phyloP scores from a whole-genome alignment of 1,140 invertebrate genomes.

The Idris sp. region DNA sequence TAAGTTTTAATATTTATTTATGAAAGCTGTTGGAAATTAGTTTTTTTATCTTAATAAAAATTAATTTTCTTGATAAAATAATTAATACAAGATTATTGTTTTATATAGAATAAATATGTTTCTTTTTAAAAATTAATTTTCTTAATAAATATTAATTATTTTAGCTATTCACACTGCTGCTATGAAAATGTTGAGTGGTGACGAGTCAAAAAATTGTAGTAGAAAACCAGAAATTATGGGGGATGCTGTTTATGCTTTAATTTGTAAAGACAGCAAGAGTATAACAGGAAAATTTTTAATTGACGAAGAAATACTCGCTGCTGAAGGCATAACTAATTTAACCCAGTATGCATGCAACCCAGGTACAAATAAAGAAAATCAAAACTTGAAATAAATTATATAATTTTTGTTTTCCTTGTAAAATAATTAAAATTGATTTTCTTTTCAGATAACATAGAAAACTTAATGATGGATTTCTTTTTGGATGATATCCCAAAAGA shows the following conservation, averaged over 20 bases:
- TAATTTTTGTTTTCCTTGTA: too few relatives aligned
- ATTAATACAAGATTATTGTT: too few relatives aligned
- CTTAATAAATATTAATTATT: slow-evolving; percentile 5
- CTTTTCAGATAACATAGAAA: slow-evolving; percentile 80
- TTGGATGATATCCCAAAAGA: slow-evolving; percentile 81
- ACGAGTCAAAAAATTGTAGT: slow-evolving; percentile 80
- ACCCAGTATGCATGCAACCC: slow-evolving; percentile 91
- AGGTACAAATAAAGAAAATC: slow-evolving; percentile 81
- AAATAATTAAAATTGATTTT: not conserved
- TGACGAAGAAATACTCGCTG: slow-evolving; percentile 93
- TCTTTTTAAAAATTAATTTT: too few relatives aligned
- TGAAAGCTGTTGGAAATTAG: too few relatives aligned
- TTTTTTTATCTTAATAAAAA: too few relatives aligned
- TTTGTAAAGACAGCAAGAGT: slow-evolving; percentile 87
- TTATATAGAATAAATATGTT: too few relatives aligned
- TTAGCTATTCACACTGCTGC: slow-evolving; percentile 96
- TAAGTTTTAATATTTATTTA: too few relatives aligned
- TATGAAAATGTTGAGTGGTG: slow-evolving; percentile 94
- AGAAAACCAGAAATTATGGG: slow-evolving; percentile 96
- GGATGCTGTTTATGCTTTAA: slow-evolving; percentile 95
- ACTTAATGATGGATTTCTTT: slow-evolving; percentile 94
- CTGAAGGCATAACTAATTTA: slow-evolving; percentile 90
- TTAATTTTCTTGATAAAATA: too few relatives aligned
- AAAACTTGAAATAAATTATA: too few relatives aligned
- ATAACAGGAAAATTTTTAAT: slow-evolving; percentile 95